phyloP scores from a whole-genome alignment of 1,140 invertebrate genomes.

The Palaemon carinicauda region DNA sequence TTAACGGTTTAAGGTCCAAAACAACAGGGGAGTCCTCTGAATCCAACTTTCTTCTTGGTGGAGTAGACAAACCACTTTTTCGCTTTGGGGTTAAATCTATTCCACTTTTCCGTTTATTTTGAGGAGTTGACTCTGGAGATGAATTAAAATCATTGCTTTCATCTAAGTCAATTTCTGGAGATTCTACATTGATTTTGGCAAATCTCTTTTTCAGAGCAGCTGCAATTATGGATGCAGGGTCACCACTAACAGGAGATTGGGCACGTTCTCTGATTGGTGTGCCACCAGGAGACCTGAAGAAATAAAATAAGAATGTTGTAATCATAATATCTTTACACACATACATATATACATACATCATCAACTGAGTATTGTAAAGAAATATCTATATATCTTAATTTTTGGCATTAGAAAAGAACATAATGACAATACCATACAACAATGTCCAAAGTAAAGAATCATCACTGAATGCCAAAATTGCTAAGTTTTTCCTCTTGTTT shows the following conservation, averaged over 20 bases:
- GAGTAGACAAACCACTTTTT: neutral
- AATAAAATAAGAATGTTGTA: too few relatives aligned
- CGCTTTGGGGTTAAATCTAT: neutral
- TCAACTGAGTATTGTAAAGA: too few relatives aligned
- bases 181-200: constrained; percentile 46
- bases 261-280: constrained; percentile 45
- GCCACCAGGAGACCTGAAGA: constrained; percentile 46
- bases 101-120: neutral
- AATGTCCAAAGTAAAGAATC: too few relatives aligned
- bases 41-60: neutral
- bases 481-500: too few relatives aligned
- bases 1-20: neutral
- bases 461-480: too few relatives aligned
- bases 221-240: constrained; percentile 51
- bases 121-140: constrained; percentile 43
- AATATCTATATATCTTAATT: too few relatives aligned
- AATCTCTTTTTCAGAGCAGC: constrained; percentile 53
- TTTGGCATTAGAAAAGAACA: too few relatives aligned
- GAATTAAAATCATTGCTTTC: constrained; percentile 37
- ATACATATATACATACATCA: too few relatives aligned
- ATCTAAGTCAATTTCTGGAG: constrained; percentile 42
- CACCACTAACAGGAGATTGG: constrained; percentile 20
- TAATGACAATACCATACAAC: too few relatives aligned
- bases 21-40: neutral
- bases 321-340: too few relatives aligned